phyloP scores from a whole-genome alignment of 2,797 vertebrate species.

The Ctenopoma multispine region DNA sequence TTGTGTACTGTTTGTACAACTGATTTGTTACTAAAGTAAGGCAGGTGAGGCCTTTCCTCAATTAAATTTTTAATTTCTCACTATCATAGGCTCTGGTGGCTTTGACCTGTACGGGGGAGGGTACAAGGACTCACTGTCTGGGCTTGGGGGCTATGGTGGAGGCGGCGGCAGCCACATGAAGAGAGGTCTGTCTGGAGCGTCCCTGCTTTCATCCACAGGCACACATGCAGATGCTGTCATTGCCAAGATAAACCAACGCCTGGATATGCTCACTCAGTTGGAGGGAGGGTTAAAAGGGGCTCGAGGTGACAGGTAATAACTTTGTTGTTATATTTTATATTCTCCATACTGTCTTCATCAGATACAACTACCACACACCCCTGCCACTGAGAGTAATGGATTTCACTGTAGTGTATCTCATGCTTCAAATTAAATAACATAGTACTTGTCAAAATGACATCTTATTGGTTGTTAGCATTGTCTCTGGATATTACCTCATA shows the following conservation, averaged over 20 bases:
- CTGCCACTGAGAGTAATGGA: neutral
- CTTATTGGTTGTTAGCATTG: neutral
- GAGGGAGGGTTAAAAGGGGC: slow-evolving; percentile 86
- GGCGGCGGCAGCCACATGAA: slow-evolving; percentile 75
- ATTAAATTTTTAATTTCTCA: neutral
- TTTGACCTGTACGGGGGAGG: slow-evolving; percentile 87
- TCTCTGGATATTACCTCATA: neutral
- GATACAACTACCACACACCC: slow-evolving; percentile 4
- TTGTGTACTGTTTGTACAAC: neutral
- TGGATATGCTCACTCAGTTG: slow-evolving; percentile 91
- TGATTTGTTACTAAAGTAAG: neutral
- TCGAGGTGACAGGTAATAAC: slow-evolving; percentile 82
- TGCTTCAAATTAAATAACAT: neutral
- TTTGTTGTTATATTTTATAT: neutral
- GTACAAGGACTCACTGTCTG: slow-evolving; percentile 88
- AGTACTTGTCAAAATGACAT: neutral
- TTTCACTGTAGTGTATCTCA: neutral
- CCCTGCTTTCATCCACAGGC: slow-evolving; percentile 81
- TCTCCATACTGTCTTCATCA: slow-evolving; percentile 2
- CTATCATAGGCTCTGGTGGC: slow-evolving; percentile 84
- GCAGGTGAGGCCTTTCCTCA: neutral
- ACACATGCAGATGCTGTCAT: slow-evolving; percentile 88
- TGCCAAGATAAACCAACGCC: slow-evolving; percentile 91
- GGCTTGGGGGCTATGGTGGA: slow-evolving; percentile 84
- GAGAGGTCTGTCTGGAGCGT: slow-evolving; percentile 78